These are phyloP conservation scores for Stigmatopora argus DNA, from an alignment of 2,113 vertebrate species.

Conservation along the genomic window DNA sequence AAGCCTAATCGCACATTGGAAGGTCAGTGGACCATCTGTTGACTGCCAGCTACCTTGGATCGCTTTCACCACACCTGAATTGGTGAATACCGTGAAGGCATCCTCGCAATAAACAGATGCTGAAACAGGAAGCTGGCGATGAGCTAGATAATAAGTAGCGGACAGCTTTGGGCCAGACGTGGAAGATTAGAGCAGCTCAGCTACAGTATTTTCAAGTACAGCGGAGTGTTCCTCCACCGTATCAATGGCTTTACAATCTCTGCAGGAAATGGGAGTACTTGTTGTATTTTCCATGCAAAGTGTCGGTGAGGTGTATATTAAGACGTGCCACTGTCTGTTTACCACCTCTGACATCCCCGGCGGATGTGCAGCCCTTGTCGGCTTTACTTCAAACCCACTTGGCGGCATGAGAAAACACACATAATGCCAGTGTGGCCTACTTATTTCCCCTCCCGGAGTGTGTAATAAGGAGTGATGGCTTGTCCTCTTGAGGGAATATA, in stretches of 20 bases:
- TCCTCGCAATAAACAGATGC: conserved; percentile 1
- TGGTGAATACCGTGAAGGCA: conserved; percentile 29
- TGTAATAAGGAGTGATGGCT: conserved; percentile 65
- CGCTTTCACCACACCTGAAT: conserved; percentile 42
- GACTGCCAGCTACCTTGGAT: conserved; percentile 43
- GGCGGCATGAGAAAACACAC: conserved; percentile 50
- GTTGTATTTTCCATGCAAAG: conserved; percentile 10
- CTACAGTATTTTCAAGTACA: background rate
- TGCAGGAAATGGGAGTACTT: background rate
- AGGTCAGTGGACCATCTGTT: conserved; percentile 61
- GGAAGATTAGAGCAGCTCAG: background rate
- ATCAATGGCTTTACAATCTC: background rate
- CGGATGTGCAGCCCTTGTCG: conserved; percentile 41
- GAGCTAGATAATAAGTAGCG: background rate
- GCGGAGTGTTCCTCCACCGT: too few relatives aligned
- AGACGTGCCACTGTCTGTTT: conserved; percentile 48
- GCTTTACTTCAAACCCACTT: conserved; percentile 42
- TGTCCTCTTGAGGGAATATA: conserved; percentile 58
- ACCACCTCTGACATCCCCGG: conserved; percentile 37
- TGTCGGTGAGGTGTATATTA: conserved; percentile 39
- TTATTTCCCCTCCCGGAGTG: conserved; percentile 50
- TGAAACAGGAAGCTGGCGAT: conserved; percentile 10
- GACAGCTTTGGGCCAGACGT: background rate
- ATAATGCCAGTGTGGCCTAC: conserved; percentile 59
- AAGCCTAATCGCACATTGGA: conserved; percentile 53